Conservation (phyloP, 2,113 vertebrate genomes). For the Muntiacus reevesi region DNA sequence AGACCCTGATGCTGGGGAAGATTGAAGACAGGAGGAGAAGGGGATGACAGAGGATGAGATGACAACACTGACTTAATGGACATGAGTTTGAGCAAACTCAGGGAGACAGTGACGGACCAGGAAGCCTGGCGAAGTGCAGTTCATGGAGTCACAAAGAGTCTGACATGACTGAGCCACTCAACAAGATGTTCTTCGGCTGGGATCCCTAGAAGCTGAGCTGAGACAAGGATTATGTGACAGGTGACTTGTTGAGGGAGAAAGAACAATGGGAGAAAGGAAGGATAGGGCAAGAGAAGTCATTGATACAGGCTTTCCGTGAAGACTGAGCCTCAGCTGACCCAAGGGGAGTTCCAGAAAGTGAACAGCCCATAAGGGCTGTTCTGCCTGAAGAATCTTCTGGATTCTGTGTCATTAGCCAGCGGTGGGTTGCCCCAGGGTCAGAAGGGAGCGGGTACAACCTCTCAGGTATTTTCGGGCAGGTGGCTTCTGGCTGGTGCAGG, state of each 20-base stretch:
- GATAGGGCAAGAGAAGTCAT: background rate
- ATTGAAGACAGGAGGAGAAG: background rate
- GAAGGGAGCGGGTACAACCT: background rate
- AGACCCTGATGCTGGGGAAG: background rate
- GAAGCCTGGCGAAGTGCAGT: background rate
- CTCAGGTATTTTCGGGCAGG: background rate
- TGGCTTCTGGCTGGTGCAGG: background rate
- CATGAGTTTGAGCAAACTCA: background rate
- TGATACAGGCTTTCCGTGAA: background rate
- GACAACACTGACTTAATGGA: background rate
- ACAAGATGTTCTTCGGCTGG: background rate
- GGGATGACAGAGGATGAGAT: background rate
- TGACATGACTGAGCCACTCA: background rate
- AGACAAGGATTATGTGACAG: background rate
- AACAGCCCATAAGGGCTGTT: background rate
- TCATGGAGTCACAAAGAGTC: background rate
- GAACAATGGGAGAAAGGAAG: background rate
- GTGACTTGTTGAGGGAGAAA: background rate
- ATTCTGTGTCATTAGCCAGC: background rate
- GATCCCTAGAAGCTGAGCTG: background rate
- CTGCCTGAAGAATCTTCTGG: background rate
- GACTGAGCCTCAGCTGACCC: background rate
- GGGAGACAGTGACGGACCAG: background rate
- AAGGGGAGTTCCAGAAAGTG: background rate
- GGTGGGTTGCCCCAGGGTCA: background rate